phyloP scores from a whole-genome alignment of 2,113 vertebrate genomes.

The Mirounga angustirostris region DNA sequence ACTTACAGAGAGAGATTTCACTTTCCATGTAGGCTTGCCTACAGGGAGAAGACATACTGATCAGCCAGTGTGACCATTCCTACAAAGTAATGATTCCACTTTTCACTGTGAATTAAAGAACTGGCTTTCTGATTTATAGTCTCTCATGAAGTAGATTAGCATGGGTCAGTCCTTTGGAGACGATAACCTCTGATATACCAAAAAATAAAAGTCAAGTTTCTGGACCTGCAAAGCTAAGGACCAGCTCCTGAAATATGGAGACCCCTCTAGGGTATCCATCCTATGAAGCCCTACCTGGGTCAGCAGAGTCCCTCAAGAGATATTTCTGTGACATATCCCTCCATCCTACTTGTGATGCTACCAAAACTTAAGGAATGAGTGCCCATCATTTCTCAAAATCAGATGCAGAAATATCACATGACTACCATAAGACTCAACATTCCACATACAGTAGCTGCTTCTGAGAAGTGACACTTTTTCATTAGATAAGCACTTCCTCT shows the following conservation, averaged over 20 bases:
- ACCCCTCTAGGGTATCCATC: background rate
- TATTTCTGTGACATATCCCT: background rate
- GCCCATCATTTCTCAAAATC: background rate
- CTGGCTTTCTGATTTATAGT: background rate
- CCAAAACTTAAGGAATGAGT: background rate
- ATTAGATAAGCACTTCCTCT: slow-evolving; percentile 24
- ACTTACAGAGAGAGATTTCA: background rate
- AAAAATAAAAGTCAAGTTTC: background rate
- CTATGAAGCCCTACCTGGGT: background rate
- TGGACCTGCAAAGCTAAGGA: background rate
- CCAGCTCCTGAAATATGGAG: background rate
- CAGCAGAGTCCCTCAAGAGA: background rate
- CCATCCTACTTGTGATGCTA: background rate
- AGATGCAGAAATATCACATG: background rate
- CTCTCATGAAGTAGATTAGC: background rate
- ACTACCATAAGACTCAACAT: slow-evolving; percentile 22
- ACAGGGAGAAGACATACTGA: background rate
- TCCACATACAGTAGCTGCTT: background rate
- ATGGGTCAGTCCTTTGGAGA: background rate
- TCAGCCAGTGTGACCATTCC: background rate
- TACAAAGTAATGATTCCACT: background rate
- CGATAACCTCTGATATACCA: background rate
- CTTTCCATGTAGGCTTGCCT: background rate
- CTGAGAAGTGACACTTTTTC: background rate
- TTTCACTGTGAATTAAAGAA: slow-evolving; percentile 1